Conservation (phyloP, 2,113 vertebrate species). For the Myrmecophaga tridactyla region DNA sequence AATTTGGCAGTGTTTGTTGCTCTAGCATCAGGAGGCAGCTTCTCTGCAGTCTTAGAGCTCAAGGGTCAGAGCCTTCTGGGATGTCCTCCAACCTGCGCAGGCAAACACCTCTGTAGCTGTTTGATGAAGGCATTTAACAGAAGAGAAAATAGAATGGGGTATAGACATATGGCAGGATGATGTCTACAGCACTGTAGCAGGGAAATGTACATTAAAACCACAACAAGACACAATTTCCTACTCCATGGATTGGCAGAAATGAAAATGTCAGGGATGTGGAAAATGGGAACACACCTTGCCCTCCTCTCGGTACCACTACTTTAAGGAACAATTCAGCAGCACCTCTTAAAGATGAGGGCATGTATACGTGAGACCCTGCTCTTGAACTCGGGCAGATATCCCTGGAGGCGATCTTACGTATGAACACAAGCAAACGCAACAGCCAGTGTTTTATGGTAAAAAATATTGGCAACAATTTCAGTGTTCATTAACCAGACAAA, state of each 20-base stretch:
- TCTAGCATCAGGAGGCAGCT: neutral
- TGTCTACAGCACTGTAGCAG: rapidly evolving
- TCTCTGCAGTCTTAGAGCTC: neutral
- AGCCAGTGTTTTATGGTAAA: neutral
- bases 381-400: rapidly evolving
- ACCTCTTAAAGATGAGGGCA: neutral
- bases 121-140: neutral
- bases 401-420: rapidly evolving
- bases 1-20: neutral
- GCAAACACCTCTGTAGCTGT: neutral
- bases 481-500: neutral
- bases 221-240: neutral
- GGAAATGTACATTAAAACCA: rapidly evolving
- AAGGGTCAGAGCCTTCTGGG: neutral
- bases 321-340: rapidly evolving
- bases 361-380: rapidly evolving
- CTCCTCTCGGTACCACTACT: neutral
- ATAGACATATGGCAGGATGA: rapidly evolving
- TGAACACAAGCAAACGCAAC: neutral
- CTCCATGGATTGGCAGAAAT: rapidly evolving
- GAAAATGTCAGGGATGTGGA: too few relatives aligned
- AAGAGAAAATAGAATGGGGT: neutral
- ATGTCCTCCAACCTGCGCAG: rapidly evolving
- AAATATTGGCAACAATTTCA: neutral
- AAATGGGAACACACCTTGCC: rapidly evolving